Evolutionary conservation across 2,888 invertebrate species (phyloP).

Genomic region (Callosobruchus maculatus): DNA sequence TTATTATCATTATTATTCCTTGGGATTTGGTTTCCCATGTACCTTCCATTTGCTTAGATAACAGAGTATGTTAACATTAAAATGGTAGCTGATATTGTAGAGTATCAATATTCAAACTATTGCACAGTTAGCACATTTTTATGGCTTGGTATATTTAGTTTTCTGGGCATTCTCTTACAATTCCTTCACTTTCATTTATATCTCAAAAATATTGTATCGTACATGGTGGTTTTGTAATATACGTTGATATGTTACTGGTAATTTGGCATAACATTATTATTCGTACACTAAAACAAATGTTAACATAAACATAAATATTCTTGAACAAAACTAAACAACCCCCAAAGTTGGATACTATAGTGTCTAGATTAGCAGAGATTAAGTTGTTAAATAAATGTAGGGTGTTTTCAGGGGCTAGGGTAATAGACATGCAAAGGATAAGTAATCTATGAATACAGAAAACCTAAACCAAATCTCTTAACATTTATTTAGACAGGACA

Average conservation of each 20-base stretch:
- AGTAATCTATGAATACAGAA: too few relatives aligned
- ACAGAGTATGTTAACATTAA: not conserved
- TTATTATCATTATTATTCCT: too few relatives aligned
- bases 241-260: not conserved
- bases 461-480: too few relatives aligned
- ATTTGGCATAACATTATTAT: not conserved
- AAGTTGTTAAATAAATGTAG: too few relatives aligned
- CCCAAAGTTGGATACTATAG: too few relatives aligned
- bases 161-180: not conserved
- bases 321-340: too few relatives aligned
- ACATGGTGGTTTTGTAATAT: not conserved
- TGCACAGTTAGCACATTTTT: not conserved
- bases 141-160: not conserved
- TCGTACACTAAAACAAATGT: not conserved
- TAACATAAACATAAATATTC: too few relatives aligned
- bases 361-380: too few relatives aligned
- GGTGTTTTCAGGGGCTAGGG: too few relatives aligned
- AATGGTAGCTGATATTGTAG: not conserved
- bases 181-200: not conserved
- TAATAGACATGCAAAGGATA: too few relatives aligned
- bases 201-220: not conserved
- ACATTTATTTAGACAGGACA: too few relatives aligned
- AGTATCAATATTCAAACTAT: not conserved
- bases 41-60: conserved; percentile 10
- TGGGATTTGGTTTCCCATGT: not conserved